Conservation (phyloP, 2,797 vertebrate species). For the Cyprinella venusta region DNA sequence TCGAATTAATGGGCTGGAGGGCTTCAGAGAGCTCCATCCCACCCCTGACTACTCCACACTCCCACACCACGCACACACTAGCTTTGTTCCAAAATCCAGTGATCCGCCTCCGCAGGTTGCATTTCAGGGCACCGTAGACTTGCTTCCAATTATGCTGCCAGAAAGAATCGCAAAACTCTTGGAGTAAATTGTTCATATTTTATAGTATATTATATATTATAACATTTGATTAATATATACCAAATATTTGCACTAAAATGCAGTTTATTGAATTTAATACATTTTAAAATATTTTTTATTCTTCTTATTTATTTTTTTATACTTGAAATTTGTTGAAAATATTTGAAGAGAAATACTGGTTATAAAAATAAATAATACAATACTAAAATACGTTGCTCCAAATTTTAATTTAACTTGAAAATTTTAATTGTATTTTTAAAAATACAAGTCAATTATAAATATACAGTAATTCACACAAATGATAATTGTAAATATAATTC, state of each 20-base stretch:
- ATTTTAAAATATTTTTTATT: neutral
- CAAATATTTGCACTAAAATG: neutral
- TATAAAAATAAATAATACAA: neutral
- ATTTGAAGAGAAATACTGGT: neutral
- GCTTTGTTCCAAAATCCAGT: neutral
- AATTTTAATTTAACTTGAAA: neutral
- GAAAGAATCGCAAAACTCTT: neutral
- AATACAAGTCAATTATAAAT: too few relatives aligned
- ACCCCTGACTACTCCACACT: slow-evolving; percentile 40
- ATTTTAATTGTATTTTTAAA: too few relatives aligned
- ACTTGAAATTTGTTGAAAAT: neutral
- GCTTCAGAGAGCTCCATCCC: slow-evolving; percentile 61
- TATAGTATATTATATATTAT: neutral
- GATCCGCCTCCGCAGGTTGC: neutral
- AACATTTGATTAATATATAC: neutral
- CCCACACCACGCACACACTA: slow-evolving; percentile 54
- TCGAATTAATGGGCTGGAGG: slow-evolving; percentile 94
- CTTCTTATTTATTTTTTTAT: neutral
- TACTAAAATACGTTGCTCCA: neutral
- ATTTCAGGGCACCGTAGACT: neutral
- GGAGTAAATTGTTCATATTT: neutral
- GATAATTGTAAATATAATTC: too few relatives aligned
- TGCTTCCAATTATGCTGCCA: slow-evolving; percentile 6
- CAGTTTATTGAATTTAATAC: neutral
- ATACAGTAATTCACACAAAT: too few relatives aligned